These are phyloP conservation scores for Corythucha ciliata DNA, from an alignment of 2,888 invertebrate genomes.

Conservation along the genomic window DNA sequence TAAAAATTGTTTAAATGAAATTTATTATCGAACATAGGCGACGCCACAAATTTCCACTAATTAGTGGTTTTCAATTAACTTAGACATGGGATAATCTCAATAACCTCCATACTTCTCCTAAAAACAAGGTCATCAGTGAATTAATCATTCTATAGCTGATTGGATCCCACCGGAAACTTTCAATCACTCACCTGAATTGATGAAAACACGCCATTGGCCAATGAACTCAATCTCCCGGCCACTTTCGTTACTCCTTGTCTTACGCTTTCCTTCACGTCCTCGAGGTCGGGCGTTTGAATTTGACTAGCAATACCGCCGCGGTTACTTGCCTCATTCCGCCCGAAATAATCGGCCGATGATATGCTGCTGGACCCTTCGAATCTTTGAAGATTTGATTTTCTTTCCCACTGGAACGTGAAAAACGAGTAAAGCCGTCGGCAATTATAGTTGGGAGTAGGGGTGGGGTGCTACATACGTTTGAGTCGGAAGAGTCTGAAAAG, in stretches of 20 bases:
- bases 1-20: too few relatives aligned
- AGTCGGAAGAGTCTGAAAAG: conserved; percentile 65
- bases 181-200: conserved; percentile 68
- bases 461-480: conserved; percentile 38
- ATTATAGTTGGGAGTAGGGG: not conserved
- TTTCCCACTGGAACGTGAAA: conserved; percentile 48
- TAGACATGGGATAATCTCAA: too few relatives aligned
- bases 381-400: conserved; percentile 51
- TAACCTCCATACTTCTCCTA: too few relatives aligned
- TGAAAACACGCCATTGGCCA: conserved; percentile 89
- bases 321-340: conserved; percentile 45
- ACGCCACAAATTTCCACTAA: too few relatives aligned
- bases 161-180: too few relatives aligned
- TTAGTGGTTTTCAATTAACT: too few relatives aligned
- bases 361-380: conserved; percentile 93
- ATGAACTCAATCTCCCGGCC: conserved; percentile 87
- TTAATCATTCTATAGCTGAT: too few relatives aligned
- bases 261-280: conserved; percentile 95
- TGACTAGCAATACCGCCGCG: conserved; percentile 32
- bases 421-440: conserved; percentile 10
- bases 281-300: conserved; percentile 60
- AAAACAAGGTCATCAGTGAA: too few relatives aligned
- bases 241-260: conserved; percentile 94
- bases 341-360: conserved; percentile 94
- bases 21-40: too few relatives aligned